Evolutionary conservation across 2,888 invertebrate species (phyloP), one percentile per base, ranked within the genome.

Genomic region (Chymomyza fuscimana): DNA sequence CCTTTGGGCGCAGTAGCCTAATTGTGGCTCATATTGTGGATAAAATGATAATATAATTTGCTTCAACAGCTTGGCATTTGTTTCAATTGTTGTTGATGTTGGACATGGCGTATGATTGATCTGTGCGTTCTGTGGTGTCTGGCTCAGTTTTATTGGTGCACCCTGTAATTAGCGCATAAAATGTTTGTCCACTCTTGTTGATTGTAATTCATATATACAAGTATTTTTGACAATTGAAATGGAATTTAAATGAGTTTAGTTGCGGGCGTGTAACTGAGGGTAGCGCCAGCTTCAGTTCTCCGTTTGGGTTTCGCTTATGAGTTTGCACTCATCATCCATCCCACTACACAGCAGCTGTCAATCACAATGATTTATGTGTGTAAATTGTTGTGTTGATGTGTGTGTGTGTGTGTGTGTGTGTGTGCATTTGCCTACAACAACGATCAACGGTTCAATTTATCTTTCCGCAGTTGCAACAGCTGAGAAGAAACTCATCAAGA

Each of bases 281-380:
- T 70, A 69, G n/a, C 29, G n/a, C 46, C 58, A 29, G 16, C 46
- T 63, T 52, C 19, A 59, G 50, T 62, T 64, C 60, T 63, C 65
- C 62, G 16, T 58, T 59, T 36, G 36, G 29, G 52, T n/a, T 69
- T 52, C 12, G 40, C 12, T 12, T 7, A 46, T 12, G 36, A 36
- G 36, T 36, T 36, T 36, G 36, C 40, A 58, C 58, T 52, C 61
- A 58, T 40, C 54, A 22, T 52, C 3, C n/a, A 19, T 12, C 46
- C 66, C 67, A 63, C 74, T 70, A 61, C 70, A 63, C 80, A 82
- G 85, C 82, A 79, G 84, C 91, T 91, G 91, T 91, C 91, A 91
- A 89, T 91, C 91, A 90, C 90, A 90, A 91, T 91, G 91, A 91
- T 91, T 91, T 91, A 91, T 91, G 84, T 81, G 87, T 89, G 88